These are phyloP conservation scores for Aleiodes alternator DNA, from an alignment of 2,888 invertebrate species.

Conservation along the genomic window DNA sequence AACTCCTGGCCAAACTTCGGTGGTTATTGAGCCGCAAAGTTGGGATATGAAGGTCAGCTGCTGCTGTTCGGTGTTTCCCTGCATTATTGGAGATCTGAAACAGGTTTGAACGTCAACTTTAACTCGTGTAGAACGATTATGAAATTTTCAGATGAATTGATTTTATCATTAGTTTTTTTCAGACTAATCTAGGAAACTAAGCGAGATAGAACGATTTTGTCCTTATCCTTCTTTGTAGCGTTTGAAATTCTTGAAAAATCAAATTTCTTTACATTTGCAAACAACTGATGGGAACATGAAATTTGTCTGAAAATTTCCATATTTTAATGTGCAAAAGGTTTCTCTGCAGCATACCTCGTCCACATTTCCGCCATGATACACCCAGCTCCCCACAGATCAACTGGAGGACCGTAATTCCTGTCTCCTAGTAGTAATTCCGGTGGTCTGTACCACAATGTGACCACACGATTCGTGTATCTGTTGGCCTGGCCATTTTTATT, in stretches of 20 bases:
- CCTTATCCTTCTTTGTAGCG: too few species aligned
- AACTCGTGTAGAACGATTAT: too few species aligned
- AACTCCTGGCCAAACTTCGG: slow-evolving; percentile 95
- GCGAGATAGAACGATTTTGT: too few species aligned
- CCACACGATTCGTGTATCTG: slow-evolving; percentile 97
- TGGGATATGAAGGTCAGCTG: slow-evolving; percentile 96
- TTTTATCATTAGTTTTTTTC: too few species aligned
- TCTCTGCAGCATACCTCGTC: slow-evolving; percentile 80
- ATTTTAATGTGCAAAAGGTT: too few species aligned
- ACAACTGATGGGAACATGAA: too few species aligned
- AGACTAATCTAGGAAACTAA: too few species aligned
- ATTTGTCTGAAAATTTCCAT: too few species aligned
- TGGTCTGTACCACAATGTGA: slow-evolving; percentile 95
- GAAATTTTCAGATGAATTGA: too few species aligned
- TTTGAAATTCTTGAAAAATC: too few species aligned
- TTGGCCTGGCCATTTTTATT: slow-evolving; percentile 90
- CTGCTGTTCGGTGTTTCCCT: slow-evolving; percentile 97
- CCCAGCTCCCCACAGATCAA: slow-evolving; percentile 98
- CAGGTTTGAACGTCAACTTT: not conserved
- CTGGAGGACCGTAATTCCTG: slow-evolving; percentile 96
- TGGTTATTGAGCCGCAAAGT: slow-evolving; percentile 96
- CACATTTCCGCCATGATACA: slow-evolving; percentile 99
- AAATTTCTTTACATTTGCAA: too few species aligned
- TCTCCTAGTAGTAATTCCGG: slow-evolving; percentile 86
- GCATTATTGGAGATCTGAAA: slow-evolving; percentile 90